Conservation (phyloP, 2,113 vertebrate genomes). For the Canis aureus region DNA sequence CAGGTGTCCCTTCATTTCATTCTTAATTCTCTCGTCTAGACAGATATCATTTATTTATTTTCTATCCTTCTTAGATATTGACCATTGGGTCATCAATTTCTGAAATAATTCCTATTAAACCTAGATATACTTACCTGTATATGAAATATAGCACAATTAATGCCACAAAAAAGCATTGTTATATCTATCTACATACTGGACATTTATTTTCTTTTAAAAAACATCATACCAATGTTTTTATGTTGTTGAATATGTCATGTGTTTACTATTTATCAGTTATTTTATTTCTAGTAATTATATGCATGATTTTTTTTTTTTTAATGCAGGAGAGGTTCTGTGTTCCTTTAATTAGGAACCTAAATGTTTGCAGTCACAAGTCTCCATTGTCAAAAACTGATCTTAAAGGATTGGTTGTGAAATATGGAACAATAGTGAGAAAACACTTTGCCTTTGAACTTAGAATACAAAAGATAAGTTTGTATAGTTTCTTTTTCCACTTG, state of each 20-base stretch:
- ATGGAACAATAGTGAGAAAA: neutral
- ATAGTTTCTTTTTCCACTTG: neutral
- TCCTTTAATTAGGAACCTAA: slow-evolving; percentile 1
- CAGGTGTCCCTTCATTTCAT: neutral
- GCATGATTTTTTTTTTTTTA: neutral
- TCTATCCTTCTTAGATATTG: neutral
- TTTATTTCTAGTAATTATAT: neutral
- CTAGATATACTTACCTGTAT: neutral
- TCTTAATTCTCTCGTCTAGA: slow-evolving; percentile 25
- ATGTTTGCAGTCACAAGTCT: neutral
- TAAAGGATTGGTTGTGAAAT: neutral
- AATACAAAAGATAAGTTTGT: neutral
- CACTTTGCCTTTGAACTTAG: neutral
- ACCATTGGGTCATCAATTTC: neutral
- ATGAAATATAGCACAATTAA: neutral
- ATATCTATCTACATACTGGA: neutral
- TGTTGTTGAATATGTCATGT: neutral
- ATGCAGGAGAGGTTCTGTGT: neutral
- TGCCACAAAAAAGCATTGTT: neutral
- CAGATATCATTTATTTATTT: neutral
- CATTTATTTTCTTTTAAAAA: slow-evolving; percentile 1
- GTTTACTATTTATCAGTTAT: neutral
- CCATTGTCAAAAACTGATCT: neutral
- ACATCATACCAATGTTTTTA: neutral
- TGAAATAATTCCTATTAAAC: slow-evolving; percentile 23